Conservation (phyloP, 2,797 vertebrate genomes). For the Amazona finschi region DNA sequence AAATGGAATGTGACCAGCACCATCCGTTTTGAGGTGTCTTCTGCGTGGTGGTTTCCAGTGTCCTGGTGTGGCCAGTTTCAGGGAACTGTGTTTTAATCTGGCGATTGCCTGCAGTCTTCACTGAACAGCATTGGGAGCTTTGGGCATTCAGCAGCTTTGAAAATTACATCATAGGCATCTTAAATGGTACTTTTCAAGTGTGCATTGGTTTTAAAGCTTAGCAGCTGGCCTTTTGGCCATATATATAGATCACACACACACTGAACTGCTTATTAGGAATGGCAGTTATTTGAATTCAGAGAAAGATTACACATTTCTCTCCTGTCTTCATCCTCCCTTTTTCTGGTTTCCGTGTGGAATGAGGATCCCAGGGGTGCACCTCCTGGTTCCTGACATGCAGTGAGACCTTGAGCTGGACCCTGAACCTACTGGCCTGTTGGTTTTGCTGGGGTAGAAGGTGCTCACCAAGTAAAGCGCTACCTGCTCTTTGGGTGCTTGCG, state of each 20-base stretch:
- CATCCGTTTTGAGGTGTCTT: neutral
- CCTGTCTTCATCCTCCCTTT: neutral
- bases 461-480: accelerated
- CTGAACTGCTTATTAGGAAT: neutral
- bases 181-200: neutral
- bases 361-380: neutral
- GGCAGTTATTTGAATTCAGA: neutral
- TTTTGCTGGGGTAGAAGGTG: neutral
- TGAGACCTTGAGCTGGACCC: neutral
- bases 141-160: conserved; percentile 29
- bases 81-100: neutral
- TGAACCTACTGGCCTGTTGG: neutral
- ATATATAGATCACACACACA: neutral
- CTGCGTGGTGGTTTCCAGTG: neutral
- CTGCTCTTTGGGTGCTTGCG: neutral
- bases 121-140: neutral
- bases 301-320: neutral
- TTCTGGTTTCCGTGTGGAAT: neutral
- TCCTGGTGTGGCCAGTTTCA: neutral
- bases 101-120: neutral
- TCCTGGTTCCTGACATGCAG: neutral
- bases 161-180: conserved; percentile 20
- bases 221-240: neutral
- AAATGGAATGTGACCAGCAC: neutral
- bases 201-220: conserved; percentile 16